Evolutionary conservation across 2,888 invertebrate species (phyloP).

Genomic region (Operophtera brumata): DNA sequence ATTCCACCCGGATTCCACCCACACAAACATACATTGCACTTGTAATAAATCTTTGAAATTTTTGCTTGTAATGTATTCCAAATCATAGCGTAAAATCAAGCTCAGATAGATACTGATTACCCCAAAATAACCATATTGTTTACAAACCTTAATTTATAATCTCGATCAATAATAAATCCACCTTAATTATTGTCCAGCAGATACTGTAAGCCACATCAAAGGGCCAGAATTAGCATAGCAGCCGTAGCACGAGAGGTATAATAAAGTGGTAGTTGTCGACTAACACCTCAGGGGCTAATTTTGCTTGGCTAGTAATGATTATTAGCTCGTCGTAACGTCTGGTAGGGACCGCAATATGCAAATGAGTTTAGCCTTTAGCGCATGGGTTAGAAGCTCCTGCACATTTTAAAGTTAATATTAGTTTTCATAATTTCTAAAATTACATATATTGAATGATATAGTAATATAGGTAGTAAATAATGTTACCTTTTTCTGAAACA

Average conservation of each 20-base stretch:
- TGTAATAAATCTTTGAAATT: too few relatives aligned
- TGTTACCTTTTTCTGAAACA: too few relatives aligned
- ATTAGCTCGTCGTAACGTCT: slow-evolving; percentile 59
- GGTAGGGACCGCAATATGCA: slow-evolving; percentile 71
- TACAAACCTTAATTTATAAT: slow-evolving; percentile 14
- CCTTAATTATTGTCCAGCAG: slow-evolving; percentile 39
- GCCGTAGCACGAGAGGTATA: slow-evolving; percentile 66
- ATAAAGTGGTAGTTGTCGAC: slow-evolving; percentile 71
- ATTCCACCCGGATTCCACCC: too few relatives aligned
- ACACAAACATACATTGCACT: too few relatives aligned
- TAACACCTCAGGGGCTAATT: slow-evolving; percentile 78
- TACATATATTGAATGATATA: background rate
- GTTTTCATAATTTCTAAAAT: background rate
- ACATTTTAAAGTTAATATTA: slow-evolving; percentile 23
- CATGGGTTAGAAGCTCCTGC: slow-evolving; percentile 30
- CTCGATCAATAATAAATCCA: slow-evolving; percentile 24
- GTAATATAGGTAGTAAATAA: too few relatives aligned
- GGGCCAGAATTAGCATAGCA: slow-evolving; percentile 73
- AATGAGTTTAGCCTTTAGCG: slow-evolving; percentile 75
- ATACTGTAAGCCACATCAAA: slow-evolving; percentile 71
- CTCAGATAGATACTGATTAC: background rate
- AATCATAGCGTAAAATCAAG: too few relatives aligned
- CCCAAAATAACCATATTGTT: slow-evolving; percentile 10
- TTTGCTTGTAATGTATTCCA: too few relatives aligned
- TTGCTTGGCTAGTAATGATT: slow-evolving; percentile 72